Percentiles rank a stretch among this genome's conserved stretches.
Evolutionary conservation across 2,888 invertebrate species (phyloP).

Genomic region (Chloroclysta siterata): DNA sequence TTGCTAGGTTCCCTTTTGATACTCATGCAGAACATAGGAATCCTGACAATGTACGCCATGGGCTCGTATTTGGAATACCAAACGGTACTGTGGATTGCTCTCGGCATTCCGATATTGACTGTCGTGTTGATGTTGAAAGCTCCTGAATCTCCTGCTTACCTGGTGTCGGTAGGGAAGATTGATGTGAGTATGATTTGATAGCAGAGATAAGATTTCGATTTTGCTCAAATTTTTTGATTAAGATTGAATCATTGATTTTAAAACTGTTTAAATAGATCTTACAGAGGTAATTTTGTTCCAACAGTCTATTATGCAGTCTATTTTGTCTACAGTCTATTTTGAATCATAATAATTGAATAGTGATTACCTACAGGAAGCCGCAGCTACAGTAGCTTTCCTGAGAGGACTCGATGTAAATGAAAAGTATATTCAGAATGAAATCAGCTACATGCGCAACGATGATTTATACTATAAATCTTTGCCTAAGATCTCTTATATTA

Average conservation of each 20-base stretch:
- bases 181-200: conserved; percentile 51
- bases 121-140: conserved; percentile 58
- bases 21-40: conserved; percentile 60
- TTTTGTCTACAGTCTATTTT: too few species aligned
- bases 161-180: conserved; percentile 61
- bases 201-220: neutral
- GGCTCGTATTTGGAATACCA: conserved; percentile 63
- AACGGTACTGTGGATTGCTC: conserved; percentile 56
- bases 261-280: too few species aligned
- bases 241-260: too few species aligned
- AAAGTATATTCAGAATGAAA: conserved; percentile 58
- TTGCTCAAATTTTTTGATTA: too few species aligned
- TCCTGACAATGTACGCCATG: conserved; percentile 62
- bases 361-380: conserved; percentile 62
- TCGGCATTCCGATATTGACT: conserved; percentile 56
- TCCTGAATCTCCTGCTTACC: conserved; percentile 70
- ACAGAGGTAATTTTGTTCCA: too few species aligned
- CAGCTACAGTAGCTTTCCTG: conserved; percentile 57
- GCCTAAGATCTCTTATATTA: conserved; percentile 55
- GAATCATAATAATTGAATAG: too few species aligned
- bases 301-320: too few species aligned
- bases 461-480: conserved; percentile 56
- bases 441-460: conserved; percentile 60
- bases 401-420: conserved; percentile 59
- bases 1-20: conserved; percentile 59